Evolutionary conservation across 1,140 invertebrate species (phyloP).

Genomic region (Drosophila santomea): DNA sequence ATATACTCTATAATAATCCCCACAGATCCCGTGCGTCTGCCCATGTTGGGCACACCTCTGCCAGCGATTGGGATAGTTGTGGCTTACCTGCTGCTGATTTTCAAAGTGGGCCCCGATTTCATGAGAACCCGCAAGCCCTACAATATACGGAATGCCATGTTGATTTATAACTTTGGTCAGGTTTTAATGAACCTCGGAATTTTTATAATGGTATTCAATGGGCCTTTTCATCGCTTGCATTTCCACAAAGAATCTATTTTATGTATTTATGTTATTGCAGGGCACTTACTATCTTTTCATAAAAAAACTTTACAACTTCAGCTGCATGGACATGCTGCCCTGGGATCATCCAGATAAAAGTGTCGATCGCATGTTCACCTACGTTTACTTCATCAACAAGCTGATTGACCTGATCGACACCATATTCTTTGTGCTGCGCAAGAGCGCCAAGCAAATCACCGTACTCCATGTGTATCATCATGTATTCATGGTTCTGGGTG

Average conservation of each 20-base stretch:
- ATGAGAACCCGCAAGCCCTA: constrained; percentile 94
- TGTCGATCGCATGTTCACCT: constrained; percentile 6
- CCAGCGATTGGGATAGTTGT: constrained; percentile 90
- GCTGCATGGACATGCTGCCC: constrained; percentile 4
- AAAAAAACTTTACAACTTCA: neutral
- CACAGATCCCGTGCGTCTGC: constrained; percentile 48
- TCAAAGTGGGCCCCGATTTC: constrained; percentile 88
- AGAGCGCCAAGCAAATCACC: constrained; percentile 93
- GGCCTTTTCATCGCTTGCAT: too few species aligned
- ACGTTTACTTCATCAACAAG: constrained; percentile 53
- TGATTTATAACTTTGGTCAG: constrained; percentile 92
- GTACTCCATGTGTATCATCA: constrained; percentile 96
- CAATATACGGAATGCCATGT: constrained; percentile 89
- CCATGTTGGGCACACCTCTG: constrained; percentile 90
- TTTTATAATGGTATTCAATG: constrained; percentile 13
- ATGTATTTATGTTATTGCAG: constrained; percentile 4
- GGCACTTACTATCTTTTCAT: neutral
- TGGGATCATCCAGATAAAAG: constrained; percentile 21
- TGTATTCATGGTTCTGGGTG: constrained; percentile 74
- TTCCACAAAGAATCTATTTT: too few species aligned
- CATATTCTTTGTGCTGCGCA: constrained; percentile 93
- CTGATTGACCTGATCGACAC: constrained; percentile 88
- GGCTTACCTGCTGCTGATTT: constrained; percentile 89
- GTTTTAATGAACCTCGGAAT: constrained; percentile 62
- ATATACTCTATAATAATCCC: neutral